These are phyloP conservation scores for Eulemur mongoz DNA, from an alignment of 2,797 vertebrate genomes.

Conservation along the genomic window DNA sequence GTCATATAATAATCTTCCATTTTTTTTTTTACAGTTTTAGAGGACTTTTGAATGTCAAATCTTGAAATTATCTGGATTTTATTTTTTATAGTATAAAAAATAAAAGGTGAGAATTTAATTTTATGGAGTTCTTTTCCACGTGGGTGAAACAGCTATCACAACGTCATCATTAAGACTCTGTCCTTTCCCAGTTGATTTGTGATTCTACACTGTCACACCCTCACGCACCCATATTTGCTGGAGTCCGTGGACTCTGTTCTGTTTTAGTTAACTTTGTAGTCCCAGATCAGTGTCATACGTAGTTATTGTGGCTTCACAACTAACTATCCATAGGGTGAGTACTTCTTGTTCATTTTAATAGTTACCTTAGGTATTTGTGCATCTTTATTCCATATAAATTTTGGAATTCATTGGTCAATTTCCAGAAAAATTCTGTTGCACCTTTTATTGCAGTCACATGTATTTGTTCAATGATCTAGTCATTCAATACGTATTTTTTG, in stretches of 20 bases:
- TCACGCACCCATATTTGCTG: not conserved
- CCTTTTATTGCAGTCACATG: not conserved
- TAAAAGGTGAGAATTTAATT: not conserved
- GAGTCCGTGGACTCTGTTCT: not conserved
- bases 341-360: not conserved
- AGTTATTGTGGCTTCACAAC: not conserved
- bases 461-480: not conserved
- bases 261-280: not conserved
- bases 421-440: not conserved
- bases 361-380: not conserved
- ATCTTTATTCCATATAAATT: not conserved
- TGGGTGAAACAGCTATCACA: not conserved
- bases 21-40: not conserved
- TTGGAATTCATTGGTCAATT: not conserved
- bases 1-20: not conserved
- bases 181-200: not conserved
- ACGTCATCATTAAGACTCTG: not conserved
- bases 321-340: not conserved
- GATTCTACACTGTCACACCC: not conserved
- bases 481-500: not conserved
- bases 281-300: not conserved
- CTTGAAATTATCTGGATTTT: not conserved
- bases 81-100: not conserved
- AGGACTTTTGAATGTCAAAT: not conserved
- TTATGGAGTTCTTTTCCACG: not conserved